Base-by-base conservation (phyloP, 2,797 vertebrate genomes). In the Gorsachius magnificus region DNA sequence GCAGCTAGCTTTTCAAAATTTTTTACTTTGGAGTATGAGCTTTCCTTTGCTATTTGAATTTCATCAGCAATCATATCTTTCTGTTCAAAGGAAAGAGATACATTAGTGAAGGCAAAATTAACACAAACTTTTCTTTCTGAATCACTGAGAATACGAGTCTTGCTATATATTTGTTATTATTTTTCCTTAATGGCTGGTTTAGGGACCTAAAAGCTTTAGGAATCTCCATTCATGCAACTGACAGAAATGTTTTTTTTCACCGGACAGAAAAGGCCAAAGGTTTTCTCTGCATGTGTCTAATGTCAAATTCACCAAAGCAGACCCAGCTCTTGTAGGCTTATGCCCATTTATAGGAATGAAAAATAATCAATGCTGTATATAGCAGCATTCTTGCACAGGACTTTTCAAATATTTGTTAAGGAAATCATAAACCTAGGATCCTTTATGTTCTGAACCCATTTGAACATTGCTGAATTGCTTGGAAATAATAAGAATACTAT, bases 21-120 rank as follows among this genome's bases (percentile, higher is more conserved):
- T 11, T 74, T 95, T 45, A 29, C 95, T 81, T 93, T 95, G 82
- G 96, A 89, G 36, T 26, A 31, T 8, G 64, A 86, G 1, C 57
- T 90, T 81, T 92, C 31, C 76, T 90, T 97, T 1, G 82, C 97
- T 51, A 24, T 43, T 28, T 98, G 96, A 43, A 98, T 97, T 91
- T 98, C 98, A 1, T 93, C 89, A 2, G 98, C 95, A 89, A 98
- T 97, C 61, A 97, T 56, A 83, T 98, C 98, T 92, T 98, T 98
- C 98, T 98, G 95, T 75, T 83, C 29, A 95, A 90, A 89, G 76
- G 75, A 81, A 86, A 86, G 25, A 85, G 41, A 60, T 19, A 16
- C 11, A 8, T 50, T 57, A 83, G 58, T 11, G 77, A 94, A 69
- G 51, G 63, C 31, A 83, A 51, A 79, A 85, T 43, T 12, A 33